Conservation (phyloP, 2,797 vertebrate species). For the Anguilla megastoma region DNA sequence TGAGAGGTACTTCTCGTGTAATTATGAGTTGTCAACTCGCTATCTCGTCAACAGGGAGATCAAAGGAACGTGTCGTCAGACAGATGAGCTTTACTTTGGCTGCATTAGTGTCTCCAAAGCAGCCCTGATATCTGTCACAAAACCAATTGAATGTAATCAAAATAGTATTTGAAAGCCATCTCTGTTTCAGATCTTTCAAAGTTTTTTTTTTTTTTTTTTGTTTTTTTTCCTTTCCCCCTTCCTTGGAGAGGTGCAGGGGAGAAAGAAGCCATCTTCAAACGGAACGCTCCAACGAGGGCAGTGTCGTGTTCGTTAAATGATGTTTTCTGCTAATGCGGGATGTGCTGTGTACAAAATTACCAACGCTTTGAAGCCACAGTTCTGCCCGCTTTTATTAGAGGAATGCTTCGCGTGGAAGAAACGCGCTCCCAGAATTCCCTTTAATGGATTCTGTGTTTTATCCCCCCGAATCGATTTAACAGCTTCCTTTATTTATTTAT, state of each 20-base stretch:
- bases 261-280: conserved; percentile 18
- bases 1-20: conserved; percentile 31
- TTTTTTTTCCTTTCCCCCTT: background rate
- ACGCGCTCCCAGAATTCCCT: conserved; percentile 1
- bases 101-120: conserved; percentile 29
- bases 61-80: conserved; percentile 17
- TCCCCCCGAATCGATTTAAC: background rate
- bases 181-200: conserved; percentile 22
- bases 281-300: background rate
- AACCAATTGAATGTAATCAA: conserved; percentile 32
- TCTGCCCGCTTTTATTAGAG: background rate
- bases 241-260: background rate
- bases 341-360: background rate
- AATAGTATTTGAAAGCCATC: conserved; percentile 35
- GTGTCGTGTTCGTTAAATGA: background rate
- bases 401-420: background rate
- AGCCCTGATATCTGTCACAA: conserved; percentile 15
- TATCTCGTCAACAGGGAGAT: conserved; percentile 37
- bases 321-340: conserved; percentile 7
- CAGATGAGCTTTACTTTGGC: conserved; percentile 28
- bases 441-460: background rate
- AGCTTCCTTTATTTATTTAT: background rate
- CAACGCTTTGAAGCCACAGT: background rate
- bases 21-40: conserved; percentile 29
- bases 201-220: background rate